Evolutionary conservation across 2,797 vertebrate genomes (phyloP).

Genomic region (Notolepis coatsorum): DNA sequence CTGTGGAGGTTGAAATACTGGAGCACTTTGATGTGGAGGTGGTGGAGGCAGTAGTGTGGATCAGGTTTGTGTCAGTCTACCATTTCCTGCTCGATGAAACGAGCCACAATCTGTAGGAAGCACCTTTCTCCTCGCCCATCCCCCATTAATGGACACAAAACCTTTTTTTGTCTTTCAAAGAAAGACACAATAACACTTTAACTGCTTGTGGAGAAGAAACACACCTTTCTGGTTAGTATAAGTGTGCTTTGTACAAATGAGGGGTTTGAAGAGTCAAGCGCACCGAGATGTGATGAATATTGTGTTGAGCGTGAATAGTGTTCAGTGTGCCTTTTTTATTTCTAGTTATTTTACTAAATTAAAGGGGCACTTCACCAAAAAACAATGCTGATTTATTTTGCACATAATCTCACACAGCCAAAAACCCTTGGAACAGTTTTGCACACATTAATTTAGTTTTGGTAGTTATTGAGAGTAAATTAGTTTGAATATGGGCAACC

Average conservation of each 20-base stretch:
- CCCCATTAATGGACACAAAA: conserved; percentile 67
- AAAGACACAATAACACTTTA: conserved; percentile 64
- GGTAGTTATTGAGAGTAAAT: no score
- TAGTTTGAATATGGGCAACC: no score
- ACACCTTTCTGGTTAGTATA: conserved; percentile 74
- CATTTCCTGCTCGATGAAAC: conserved; percentile 53
- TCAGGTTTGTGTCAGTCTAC: conserved; percentile 39
- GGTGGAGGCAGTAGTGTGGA: conserved; percentile 30
- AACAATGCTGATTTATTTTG: no score
- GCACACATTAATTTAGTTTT: no score
- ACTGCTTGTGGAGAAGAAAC: conserved; percentile 49
- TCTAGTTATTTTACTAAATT: conserved; percentile 77
- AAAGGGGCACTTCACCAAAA: no score
- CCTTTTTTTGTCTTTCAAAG: conserved; percentile 60
- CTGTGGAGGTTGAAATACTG: conserved; percentile 70
- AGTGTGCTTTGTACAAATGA: conserved; percentile 88
- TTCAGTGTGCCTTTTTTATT: conserved; percentile 90
- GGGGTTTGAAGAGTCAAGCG: conserved; percentile 78
- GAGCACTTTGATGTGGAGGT: conserved; percentile 72
- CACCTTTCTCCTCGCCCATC: conserved; percentile 54
- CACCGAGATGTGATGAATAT: conserved; percentile 55
- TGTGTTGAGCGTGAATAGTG: conserved; percentile 88
- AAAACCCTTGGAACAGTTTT: no score
- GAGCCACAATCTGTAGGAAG: conserved; percentile 53
- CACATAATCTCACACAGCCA: no score